These are phyloP conservation scores for Erpetoichthys calabaricus DNA, from an alignment of 2,797 vertebrate species.

Conservation along the genomic window DNA sequence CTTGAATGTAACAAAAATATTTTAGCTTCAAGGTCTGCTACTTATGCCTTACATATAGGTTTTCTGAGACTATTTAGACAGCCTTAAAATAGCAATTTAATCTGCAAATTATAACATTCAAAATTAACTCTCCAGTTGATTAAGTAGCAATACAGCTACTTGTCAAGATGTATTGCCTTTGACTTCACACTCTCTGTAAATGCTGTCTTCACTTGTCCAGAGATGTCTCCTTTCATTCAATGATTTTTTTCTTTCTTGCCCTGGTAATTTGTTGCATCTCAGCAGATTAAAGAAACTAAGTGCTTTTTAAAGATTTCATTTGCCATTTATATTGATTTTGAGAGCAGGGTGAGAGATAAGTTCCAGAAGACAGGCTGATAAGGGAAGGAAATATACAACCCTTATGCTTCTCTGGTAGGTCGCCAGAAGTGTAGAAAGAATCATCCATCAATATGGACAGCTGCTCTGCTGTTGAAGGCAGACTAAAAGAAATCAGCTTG, in stretches of 20 bases:
- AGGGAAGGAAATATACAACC: not conserved
- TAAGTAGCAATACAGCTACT: too few species aligned
- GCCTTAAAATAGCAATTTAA: too few species aligned
- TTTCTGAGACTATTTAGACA: too few species aligned
- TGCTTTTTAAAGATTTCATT: not conserved
- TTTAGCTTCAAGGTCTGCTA: too few species aligned
- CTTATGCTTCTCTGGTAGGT: not conserved
- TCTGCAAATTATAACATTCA: too few species aligned
- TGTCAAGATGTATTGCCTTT: slow-evolving; percentile 25
- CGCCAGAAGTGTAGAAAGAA: not conserved
- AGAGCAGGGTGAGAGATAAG: not conserved
- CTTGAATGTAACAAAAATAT: too few species aligned
- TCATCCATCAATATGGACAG: slow-evolving; percentile 3
- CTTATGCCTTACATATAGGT: too few species aligned
- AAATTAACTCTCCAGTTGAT: too few species aligned
- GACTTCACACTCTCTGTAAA: not conserved
- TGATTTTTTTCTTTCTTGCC: not conserved
- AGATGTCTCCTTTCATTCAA: not conserved
- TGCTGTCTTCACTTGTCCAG: not conserved
- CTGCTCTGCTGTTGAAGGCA: not conserved
- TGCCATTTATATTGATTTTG: slow-evolving; percentile 6
- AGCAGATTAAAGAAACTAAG: slow-evolving; percentile 4
- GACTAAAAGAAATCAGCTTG: not conserved
- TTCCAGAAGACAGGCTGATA: not conserved
- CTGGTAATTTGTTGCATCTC: slow-evolving; percentile 1